A percentile compares a stretch with the other conserved stretches of the same genome.
Conservation (phyloP, 2,888 invertebrate species). For the Thera britannica region DNA sequence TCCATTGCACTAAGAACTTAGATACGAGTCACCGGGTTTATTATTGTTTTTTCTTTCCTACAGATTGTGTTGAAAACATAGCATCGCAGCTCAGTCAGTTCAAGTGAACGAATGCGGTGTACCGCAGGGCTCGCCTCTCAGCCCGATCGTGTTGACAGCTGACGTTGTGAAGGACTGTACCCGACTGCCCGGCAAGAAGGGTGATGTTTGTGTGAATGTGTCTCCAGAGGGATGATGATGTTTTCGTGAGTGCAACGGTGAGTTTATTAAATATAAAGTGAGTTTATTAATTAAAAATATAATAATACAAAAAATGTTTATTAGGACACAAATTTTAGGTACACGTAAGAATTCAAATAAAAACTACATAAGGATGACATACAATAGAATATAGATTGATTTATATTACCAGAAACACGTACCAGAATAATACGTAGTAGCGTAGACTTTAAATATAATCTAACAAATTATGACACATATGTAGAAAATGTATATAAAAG, state of each 20-base stretch:
- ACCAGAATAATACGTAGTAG: too few species aligned
- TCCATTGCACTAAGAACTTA: conserved; percentile 54
- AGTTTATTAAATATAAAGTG: conserved; percentile 42
- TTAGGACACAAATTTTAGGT: too few species aligned
- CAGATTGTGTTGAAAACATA: conserved; percentile 83
- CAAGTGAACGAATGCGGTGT: conserved; percentile 61
- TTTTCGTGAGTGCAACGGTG: conserved; percentile 76
- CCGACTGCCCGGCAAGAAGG: conserved; percentile 1
- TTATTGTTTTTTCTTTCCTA: conserved; percentile 82
- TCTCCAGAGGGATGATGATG: conserved; percentile 76
- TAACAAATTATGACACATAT: too few species aligned
- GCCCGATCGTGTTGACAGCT: conserved; percentile 49
- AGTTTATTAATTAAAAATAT: too few species aligned
- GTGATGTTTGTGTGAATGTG: conserved; percentile 69
- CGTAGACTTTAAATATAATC: too few species aligned
- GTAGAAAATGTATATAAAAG: too few species aligned
- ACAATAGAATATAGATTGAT: too few species aligned
- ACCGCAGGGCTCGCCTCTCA: conserved; percentile 62
- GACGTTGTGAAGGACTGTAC: conserved; percentile 46
- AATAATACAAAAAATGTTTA: too few species aligned
- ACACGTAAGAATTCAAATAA: too few species aligned
- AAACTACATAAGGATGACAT: too few species aligned
- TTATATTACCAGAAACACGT: too few species aligned
- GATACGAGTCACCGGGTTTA: conserved; percentile 63
- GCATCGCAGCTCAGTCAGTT: conserved; percentile 66